These are phyloP conservation scores for Neocrepidodera transversa DNA, from an alignment of 2,888 invertebrate species.

Conservation along the genomic window DNA sequence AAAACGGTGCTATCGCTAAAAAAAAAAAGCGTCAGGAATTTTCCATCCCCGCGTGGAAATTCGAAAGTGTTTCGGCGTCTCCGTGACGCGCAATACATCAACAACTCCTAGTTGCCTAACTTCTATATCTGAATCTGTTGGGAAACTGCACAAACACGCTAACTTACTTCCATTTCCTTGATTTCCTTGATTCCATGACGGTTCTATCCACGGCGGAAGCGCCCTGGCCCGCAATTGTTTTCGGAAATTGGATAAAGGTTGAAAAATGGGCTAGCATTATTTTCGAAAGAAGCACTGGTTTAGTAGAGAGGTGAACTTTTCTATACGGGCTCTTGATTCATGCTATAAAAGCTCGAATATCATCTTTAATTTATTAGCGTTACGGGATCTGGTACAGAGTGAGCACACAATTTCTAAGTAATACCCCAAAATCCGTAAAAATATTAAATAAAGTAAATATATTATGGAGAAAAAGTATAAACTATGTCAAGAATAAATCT, in stretches of 20 bases:
- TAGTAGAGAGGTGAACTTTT: constrained; percentile 22
- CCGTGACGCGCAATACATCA: constrained; percentile 49
- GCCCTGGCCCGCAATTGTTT: constrained; percentile 57
- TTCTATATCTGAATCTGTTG: constrained; percentile 38
- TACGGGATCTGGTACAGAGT: neutral
- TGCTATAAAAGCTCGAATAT: too few species aligned
- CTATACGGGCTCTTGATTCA: neutral
- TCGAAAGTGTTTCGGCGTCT: constrained; percentile 49
- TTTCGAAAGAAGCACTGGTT: constrained; percentile 37
- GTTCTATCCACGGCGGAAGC: constrained; percentile 40
- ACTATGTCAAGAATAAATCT: too few species aligned
- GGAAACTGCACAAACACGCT: constrained; percentile 47
- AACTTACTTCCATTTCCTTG: constrained; percentile 52
- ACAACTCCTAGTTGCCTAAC: constrained; percentile 33
- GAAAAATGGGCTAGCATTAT: constrained; percentile 57
- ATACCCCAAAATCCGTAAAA: too few species aligned
- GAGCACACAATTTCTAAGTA: too few species aligned
- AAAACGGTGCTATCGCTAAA: constrained; percentile 14
- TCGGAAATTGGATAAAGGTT: constrained; percentile 63
- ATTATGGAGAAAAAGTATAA: too few species aligned
- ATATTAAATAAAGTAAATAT: too few species aligned
- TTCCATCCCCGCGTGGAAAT: constrained; percentile 25
- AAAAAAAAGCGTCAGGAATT: constrained; percentile 17
- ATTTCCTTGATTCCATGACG: constrained; percentile 29
- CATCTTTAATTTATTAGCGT: neutral